Conservation (phyloP, 1,140 invertebrate genomes). For the Lepidotrigona ventralis region DNA sequence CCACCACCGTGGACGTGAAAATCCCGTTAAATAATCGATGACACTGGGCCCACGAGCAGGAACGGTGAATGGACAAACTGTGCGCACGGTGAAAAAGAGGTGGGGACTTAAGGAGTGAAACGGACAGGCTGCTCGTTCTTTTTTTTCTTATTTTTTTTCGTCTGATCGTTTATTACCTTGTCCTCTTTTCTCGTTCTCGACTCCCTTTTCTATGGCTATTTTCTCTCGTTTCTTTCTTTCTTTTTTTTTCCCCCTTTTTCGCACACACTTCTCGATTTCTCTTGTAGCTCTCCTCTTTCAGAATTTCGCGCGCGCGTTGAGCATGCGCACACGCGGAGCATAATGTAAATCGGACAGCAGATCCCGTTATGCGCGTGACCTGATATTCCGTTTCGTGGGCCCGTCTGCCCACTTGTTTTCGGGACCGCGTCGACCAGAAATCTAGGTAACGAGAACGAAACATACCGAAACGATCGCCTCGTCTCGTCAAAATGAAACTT, state of each 20-base stretch:
- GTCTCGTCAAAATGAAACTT: slow-evolving; percentile 22
- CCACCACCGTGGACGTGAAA: slow-evolving; percentile 35
- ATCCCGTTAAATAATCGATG: slow-evolving; percentile 64
- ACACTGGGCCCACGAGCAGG: slow-evolving; percentile 47
- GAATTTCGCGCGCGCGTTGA: neutral
- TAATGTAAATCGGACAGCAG: neutral
- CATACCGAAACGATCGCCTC: slow-evolving; percentile 21
- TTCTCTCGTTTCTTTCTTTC: too few relatives aligned
- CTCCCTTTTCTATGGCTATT: neutral
- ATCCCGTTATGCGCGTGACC: slow-evolving; percentile 57
- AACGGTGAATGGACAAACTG: slow-evolving; percentile 35
- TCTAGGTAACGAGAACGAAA: slow-evolving; percentile 56
- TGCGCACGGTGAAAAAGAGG: neutral
- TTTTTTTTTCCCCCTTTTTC: too few relatives aligned
- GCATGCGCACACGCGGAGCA: too few relatives aligned
- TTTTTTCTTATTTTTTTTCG: neutral
- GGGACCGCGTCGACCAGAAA: slow-evolving; percentile 21
- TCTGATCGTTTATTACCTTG: neutral
- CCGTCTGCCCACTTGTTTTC: slow-evolving; percentile 14
- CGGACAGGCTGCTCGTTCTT: neutral
- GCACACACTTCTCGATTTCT: neutral
- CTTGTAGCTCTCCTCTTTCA: neutral
- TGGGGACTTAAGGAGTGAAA: neutral
- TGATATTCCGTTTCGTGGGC: slow-evolving; percentile 56
- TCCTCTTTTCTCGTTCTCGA: too few relatives aligned